Base-by-base conservation (phyloP, 2,888 invertebrate species). In the Holacanthella duospinosa region DNA sequence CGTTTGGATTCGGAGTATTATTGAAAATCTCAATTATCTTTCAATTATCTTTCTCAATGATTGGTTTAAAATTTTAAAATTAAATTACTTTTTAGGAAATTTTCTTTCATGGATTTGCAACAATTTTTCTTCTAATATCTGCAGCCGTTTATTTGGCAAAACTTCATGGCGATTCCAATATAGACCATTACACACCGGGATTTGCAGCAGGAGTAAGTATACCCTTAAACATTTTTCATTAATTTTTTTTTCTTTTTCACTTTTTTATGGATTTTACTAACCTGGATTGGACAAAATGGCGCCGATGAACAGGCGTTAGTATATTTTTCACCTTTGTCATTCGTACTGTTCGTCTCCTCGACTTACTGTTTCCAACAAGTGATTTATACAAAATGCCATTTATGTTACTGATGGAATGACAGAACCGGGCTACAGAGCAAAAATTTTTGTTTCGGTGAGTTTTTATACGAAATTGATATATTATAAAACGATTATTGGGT, bases 41-140 rank as follows among this genome's bases (percentile, higher is more conserved):
- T 36, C 9, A 16, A 36, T 36, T 36, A 16, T n/a, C 36, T 36
- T 6, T 36, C 36, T 16, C 36, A 9, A 36, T 6, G 36, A 36
- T 9, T 36, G 6, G n/a, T 48, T 9, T 21, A n/a, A 48, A n/a
- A 48, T 21, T n/a, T 48, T 29, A 58, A 58, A 28, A 29, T 26
- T 56, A 25, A 36, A 56, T 36, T 25, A 43, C 79, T n/a, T n/a
- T n/a, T n/a, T n/a, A 91, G 91, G 90, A 91, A 81, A 82, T 89
- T 61, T 81, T 91, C 67, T 92, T 88, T 75, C 91, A 92, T 73
- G 81, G 84, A 6, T 78, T 88, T 64, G 90, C 86, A 1, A 87
- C 85, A 72, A 79, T 88, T 61, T 77, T 91, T 62, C 82, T 88
- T 70, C 76, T 91, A 58, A 83, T 85, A 60, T 86, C 88, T 2